Conservation (phyloP, 2,113 vertebrate species). For the Lophochroa leadbeateri region DNA sequence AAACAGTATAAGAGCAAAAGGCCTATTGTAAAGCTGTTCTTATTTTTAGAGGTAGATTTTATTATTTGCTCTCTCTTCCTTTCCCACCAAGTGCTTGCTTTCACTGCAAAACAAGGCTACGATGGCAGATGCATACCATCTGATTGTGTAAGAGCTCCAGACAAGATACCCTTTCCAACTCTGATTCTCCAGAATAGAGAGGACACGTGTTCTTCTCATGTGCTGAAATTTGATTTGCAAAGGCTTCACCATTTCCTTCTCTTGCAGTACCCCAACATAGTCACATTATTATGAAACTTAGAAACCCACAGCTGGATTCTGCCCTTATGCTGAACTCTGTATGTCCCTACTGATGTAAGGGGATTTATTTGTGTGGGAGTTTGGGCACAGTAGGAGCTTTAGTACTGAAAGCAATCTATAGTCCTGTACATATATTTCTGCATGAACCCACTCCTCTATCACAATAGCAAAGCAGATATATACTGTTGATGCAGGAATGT, state of each 20-base stretch:
- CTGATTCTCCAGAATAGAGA: neutral
- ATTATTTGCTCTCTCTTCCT: neutral
- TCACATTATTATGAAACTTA: neutral
- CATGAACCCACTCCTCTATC: neutral
- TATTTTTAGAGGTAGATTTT: conserved; percentile 18
- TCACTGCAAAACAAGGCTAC: neutral
- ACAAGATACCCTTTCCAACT: neutral
- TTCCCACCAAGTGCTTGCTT: neutral
- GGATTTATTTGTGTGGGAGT: neutral
- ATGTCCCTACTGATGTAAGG: neutral
- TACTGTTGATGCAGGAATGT: neutral
- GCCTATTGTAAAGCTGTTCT: conserved; percentile 15
- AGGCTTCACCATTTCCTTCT: neutral
- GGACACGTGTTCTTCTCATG: neutral
- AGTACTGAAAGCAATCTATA: neutral
- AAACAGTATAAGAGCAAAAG: conserved; percentile 3
- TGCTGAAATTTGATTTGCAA: neutral
- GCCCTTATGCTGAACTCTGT: neutral
- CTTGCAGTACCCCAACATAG: neutral
- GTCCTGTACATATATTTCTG: neutral
- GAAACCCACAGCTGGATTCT: neutral
- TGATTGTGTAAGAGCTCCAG: neutral
- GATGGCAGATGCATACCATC: neutral
- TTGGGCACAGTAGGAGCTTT: neutral
- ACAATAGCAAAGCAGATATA: neutral